Conservation (phyloP, 92 coral and sea anemone genomes). For the Parazoanthus atlanticus region DNA sequence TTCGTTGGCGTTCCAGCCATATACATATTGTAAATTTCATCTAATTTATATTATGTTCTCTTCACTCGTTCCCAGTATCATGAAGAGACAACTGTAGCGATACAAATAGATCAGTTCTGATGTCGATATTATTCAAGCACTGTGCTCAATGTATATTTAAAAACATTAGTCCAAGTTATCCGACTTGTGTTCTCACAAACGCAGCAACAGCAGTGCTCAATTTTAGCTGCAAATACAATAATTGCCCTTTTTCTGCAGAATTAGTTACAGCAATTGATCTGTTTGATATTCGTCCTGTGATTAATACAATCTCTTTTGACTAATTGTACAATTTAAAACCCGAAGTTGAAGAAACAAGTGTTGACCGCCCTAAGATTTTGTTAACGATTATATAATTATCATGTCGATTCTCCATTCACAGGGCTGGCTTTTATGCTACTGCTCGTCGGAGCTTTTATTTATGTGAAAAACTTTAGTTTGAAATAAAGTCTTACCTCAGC, state of each 20-base stretch:
- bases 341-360: neutral
- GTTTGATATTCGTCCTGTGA: neutral
- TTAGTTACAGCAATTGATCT: too few species aligned
- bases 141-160: neutral
- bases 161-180: neutral
- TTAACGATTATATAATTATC: neutral
- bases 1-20: neutral
- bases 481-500: conserved; percentile 14
- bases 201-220: neutral
- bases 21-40: neutral
- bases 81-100: neutral
- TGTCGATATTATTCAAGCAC: neutral
- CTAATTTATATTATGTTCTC: neutral
- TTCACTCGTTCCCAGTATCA: neutral
- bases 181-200: neutral
- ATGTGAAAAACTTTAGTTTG: neutral
- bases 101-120: neutral
- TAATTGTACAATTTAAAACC: neutral
- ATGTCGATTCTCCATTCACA: neutral
- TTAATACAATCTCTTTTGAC: neutral
- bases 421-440: neutral
- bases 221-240: neutral
- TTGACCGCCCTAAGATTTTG: neutral
- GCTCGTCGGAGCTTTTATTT: conserved; percentile 29
- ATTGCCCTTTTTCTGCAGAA: neutral